A percentile compares a stretch with the other conserved stretches of the same genome.
Conservation (phyloP, 2,797 vertebrate species). For the Sebastes oblongus region DNA sequence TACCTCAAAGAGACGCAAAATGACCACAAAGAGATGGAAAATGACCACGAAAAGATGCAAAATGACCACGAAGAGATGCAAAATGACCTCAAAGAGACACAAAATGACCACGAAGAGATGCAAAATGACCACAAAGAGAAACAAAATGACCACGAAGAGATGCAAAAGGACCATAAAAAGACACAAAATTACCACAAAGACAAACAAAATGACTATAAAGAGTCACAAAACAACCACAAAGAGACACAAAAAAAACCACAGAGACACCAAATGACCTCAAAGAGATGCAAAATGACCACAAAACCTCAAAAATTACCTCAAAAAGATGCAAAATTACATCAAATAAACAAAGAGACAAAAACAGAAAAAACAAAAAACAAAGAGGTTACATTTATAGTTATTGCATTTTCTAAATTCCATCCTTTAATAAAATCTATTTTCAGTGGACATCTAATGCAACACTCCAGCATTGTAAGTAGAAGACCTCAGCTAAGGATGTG, state of each 20-base stretch:
- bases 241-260: neutral
- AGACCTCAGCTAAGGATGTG: too few species aligned
- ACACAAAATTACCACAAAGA: neutral
- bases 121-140: rapidly evolving
- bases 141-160: too few species aligned
- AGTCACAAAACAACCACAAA: too few species aligned
- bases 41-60: too few species aligned
- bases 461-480: neutral
- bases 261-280: neutral
- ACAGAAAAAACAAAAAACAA: neutral
- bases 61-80: too few species aligned
- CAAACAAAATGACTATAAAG: neutral
- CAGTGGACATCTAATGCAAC: neutral
- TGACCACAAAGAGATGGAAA: neutral
- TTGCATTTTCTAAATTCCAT: neutral
- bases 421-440: neutral
- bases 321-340: too few species aligned
- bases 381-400: neutral
- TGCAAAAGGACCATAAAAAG: neutral
- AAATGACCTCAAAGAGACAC: neutral
- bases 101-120: too few species aligned
- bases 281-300: neutral
- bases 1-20: neutral
- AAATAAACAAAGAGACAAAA: neutral
- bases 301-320: neutral